phyloP scores from a whole-genome alignment of 2,888 invertebrate species.

The Lochmaea crataegi region DNA sequence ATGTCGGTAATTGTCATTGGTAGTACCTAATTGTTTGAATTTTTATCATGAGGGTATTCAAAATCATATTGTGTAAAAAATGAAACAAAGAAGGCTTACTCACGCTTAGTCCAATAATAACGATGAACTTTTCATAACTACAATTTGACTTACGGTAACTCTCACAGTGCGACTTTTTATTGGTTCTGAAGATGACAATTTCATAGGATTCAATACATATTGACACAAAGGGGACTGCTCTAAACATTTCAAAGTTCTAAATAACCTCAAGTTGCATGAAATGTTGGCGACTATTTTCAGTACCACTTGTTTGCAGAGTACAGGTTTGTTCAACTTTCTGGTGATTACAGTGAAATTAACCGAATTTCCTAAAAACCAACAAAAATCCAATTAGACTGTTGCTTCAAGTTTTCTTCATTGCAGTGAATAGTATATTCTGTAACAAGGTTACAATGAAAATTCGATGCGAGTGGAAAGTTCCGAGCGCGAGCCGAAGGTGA shows the following conservation, averaged over 20 bases:
- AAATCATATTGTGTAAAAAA: too few species aligned
- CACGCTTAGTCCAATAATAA: background rate
- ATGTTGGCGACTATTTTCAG: conserved; percentile 62
- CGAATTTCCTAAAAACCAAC: conserved; percentile 21
- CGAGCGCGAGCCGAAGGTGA: too few species aligned
- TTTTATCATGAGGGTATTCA: too few species aligned
- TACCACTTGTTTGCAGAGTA: conserved; percentile 48
- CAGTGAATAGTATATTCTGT: too few species aligned
- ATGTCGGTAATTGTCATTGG: too few species aligned
- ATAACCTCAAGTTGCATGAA: conserved; percentile 68
- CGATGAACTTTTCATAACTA: conserved; percentile 7
- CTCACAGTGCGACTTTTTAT: conserved; percentile 22
- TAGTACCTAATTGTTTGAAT: too few species aligned
- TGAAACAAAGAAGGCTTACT: background rate
- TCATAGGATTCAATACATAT: conserved; percentile 71
- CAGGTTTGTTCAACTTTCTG: conserved; percentile 34
- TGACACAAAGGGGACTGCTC: conserved; percentile 70
- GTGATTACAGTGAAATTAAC: conserved; percentile 45
- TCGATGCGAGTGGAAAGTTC: too few species aligned
- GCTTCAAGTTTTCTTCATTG: background rate
- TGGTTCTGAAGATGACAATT: conserved; percentile 62
- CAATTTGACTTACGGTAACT: conserved; percentile 21
- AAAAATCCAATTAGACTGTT: conserved; percentile 3
- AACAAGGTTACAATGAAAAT: too few species aligned
- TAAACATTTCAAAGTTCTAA: conserved; percentile 74